phyloP scores from a whole-genome alignment of 2,797 vertebrate species.

The Neoniphon sammara region DNA sequence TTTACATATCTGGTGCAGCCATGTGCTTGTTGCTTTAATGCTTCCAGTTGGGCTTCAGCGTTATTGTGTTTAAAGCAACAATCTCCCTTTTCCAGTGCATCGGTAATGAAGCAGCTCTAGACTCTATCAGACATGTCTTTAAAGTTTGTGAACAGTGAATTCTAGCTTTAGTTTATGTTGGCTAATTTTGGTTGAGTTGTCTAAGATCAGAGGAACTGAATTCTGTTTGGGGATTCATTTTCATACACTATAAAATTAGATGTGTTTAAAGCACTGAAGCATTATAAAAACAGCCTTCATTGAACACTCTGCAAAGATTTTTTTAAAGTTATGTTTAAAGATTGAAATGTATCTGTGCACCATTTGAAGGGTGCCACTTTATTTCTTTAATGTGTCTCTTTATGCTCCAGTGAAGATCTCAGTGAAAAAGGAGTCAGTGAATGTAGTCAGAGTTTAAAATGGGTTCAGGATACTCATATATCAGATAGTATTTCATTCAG shows the following conservation, averaged over 20 bases:
- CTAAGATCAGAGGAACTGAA: background rate
- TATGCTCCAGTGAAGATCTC: background rate
- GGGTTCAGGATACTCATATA: background rate
- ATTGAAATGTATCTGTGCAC: background rate
- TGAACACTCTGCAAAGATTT: slow-evolving; percentile 5
- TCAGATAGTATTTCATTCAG: too few relatives aligned
- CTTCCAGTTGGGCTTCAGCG: slow-evolving; percentile 33
- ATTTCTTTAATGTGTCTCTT: background rate
- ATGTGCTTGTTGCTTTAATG: slow-evolving; percentile 60
- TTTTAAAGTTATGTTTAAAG: slow-evolving; percentile 11
- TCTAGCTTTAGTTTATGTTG: background rate
- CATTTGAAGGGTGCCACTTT: slow-evolving; percentile 3
- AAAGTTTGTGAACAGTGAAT: slow-evolving; percentile 6
- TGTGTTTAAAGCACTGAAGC: background rate
- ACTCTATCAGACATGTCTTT: background rate
- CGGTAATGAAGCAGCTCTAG: slow-evolving; percentile 30
- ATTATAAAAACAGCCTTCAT: slow-evolving; percentile 8
- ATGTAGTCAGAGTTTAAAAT: background rate
- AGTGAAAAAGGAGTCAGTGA: background rate
- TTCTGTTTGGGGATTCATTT: background rate
- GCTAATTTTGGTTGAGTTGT: background rate
- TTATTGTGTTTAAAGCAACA: slow-evolving; percentile 41
- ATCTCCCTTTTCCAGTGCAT: slow-evolving; percentile 30
- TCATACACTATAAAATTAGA: background rate
- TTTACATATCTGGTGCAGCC: slow-evolving; percentile 67